Percentiles rank a stretch among this genome's conserved stretches.
These are phyloP conservation scores for Melanophora roralis DNA, from an alignment of 2,888 invertebrate genomes.

Conservation along the genomic window DNA sequence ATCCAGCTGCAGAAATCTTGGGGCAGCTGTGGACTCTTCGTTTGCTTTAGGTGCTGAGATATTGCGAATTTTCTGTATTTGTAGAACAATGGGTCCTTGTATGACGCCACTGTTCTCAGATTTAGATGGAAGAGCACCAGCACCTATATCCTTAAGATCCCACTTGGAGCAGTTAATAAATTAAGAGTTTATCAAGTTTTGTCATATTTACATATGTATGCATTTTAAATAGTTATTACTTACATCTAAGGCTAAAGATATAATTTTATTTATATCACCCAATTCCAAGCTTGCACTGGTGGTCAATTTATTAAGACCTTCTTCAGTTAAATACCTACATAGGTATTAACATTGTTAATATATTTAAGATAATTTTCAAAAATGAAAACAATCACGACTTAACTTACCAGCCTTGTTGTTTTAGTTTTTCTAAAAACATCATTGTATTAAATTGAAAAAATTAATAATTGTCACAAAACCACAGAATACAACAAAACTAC, in stretches of 20 bases:
- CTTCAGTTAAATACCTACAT: constrained; percentile 85
- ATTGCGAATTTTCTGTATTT: constrained; percentile 92
- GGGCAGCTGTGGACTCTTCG: constrained; percentile 89
- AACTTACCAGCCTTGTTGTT: constrained; percentile 83
- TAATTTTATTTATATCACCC: constrained; percentile 81
- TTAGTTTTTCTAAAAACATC: constrained; percentile 82
- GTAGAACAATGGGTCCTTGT: constrained; percentile 84
- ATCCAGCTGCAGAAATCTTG: constrained; percentile 89
- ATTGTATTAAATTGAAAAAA: no score
- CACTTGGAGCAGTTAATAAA: no score
- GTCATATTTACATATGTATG: background rate
- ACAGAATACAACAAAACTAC: background rate
- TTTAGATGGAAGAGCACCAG: constrained; percentile 84
- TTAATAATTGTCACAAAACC: constrained; percentile 3
- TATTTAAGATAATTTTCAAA: background rate
- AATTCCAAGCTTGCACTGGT: constrained; percentile 72
- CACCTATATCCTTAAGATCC: constrained; percentile 90
- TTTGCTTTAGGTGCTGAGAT: constrained; percentile 93
- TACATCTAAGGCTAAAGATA: constrained; percentile 84
- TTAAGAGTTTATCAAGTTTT: no score
- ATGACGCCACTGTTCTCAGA: constrained; percentile 75
- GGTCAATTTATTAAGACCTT: constrained; percentile 82
- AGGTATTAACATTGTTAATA: constrained; percentile 61
- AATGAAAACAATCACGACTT: background rate
- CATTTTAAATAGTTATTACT: constrained; percentile 73